Evolutionary conservation across 30 jellyfish, hydroid and myxozoan genomes (phyloP).

Genomic region (Rhopilema esculentum): DNA sequence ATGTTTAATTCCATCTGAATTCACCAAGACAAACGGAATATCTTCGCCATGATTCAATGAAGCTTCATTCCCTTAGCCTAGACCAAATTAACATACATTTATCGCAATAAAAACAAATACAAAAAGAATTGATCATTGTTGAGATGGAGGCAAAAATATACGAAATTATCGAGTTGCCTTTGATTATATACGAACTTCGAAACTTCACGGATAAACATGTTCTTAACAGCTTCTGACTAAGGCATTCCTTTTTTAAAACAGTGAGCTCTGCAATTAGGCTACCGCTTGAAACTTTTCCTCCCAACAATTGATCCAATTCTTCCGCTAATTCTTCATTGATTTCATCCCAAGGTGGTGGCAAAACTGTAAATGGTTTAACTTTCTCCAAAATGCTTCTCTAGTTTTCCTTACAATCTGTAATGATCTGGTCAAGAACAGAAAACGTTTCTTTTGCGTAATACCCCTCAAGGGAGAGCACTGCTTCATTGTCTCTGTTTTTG

Average conservation of each 20-base stretch:
- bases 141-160: no score
- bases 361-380: slow-evolving; percentile 23
- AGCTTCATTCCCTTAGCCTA: no score
- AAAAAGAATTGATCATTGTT: no score
- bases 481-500: slow-evolving; percentile 30
- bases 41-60: no score
- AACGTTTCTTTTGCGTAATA: slow-evolving; percentile 5
- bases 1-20: no score
- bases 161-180: no score
- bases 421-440: slow-evolving; percentile 33
- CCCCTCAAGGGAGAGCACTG: slow-evolving; percentile 9
- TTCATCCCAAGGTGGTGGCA: slow-evolving; percentile 48
- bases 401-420: slow-evolving; percentile 53
- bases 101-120: no score
- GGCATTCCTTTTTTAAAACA: background rate
- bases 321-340: slow-evolving; percentile 11
- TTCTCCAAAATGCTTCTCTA: slow-evolving; percentile 1
- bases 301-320: slow-evolving; percentile 1
- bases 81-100: no score
- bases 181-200: no score
- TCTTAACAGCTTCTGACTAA: background rate
- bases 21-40: no score
- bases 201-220: background rate
- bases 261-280: slow-evolving; percentile 22
- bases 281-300: no score